phyloP scores from a whole-genome alignment of 2,113 vertebrate species.

The Trematocara zebra region DNA sequence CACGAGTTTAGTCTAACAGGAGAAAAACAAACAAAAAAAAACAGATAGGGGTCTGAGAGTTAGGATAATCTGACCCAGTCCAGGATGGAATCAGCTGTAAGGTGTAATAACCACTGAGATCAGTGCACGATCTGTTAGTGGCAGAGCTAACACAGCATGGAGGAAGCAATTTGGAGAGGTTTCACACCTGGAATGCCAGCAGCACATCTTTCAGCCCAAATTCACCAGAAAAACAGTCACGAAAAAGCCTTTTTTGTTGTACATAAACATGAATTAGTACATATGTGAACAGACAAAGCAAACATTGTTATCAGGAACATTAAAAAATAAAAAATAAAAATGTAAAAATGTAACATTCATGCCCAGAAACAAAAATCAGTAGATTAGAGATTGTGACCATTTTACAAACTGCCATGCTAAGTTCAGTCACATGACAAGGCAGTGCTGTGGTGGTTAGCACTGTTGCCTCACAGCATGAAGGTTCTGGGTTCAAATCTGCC shows the following conservation, averaged over 20 bases:
- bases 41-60: background rate
- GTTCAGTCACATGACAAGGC: background rate
- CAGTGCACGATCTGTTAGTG: background rate
- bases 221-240: background rate
- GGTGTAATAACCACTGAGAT: background rate
- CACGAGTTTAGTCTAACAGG: background rate
- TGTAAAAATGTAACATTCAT: background rate
- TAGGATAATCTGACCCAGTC: background rate
- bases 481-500: background rate
- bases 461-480: background rate
- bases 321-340: background rate
- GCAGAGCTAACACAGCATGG: background rate
- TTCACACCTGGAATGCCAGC: background rate
- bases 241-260: background rate
- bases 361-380: accelerated
- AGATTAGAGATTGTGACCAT: background rate
- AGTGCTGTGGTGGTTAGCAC: background rate
- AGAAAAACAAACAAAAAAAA: background rate
- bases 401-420: background rate
- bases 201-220: background rate
- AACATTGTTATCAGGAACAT: background rate
- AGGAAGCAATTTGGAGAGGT: background rate
- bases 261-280: background rate
- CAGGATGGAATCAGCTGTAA: background rate
- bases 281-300: background rate